Evolutionary conservation across 2,797 vertebrate species (phyloP).

Genomic region (Enteromius radiatus): DNA sequence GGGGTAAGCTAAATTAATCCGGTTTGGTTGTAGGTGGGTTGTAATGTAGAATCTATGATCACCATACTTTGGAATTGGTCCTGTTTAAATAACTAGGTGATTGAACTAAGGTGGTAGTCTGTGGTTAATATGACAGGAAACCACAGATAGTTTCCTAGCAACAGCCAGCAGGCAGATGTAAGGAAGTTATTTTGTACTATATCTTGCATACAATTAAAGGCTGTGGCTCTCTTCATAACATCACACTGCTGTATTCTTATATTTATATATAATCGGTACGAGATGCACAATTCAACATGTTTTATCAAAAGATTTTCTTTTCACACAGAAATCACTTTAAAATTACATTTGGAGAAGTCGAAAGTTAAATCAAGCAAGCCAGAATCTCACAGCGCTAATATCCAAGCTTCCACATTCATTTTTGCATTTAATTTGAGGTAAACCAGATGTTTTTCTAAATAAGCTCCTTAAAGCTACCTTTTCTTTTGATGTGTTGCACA

Average conservation of each 20-base stretch:
- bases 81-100: background rate
- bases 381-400: background rate
- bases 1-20: background rate
- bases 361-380: background rate
- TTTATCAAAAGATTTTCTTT: background rate
- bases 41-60: background rate
- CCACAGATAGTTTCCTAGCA: constrained; percentile 59
- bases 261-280: background rate
- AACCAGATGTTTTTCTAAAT: background rate
- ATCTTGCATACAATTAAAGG: background rate
- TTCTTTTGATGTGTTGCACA: constrained; percentile 19
- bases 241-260: background rate
- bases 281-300: background rate
- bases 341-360: background rate
- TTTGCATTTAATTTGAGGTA: constrained; percentile 7
- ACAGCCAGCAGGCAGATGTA: constrained; percentile 50
- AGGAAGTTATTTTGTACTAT: constrained; percentile 18
- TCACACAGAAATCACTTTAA: background rate
- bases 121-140: constrained; percentile 69
- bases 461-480: background rate
- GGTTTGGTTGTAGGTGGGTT: background rate
- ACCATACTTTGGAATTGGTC: background rate
- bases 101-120: constrained; percentile 2
- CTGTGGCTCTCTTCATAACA: background rate
- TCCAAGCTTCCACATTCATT: background rate